Evolutionary conservation across 2,797 vertebrate species (phyloP).

Genomic region (Coreius guichenoti): DNA sequence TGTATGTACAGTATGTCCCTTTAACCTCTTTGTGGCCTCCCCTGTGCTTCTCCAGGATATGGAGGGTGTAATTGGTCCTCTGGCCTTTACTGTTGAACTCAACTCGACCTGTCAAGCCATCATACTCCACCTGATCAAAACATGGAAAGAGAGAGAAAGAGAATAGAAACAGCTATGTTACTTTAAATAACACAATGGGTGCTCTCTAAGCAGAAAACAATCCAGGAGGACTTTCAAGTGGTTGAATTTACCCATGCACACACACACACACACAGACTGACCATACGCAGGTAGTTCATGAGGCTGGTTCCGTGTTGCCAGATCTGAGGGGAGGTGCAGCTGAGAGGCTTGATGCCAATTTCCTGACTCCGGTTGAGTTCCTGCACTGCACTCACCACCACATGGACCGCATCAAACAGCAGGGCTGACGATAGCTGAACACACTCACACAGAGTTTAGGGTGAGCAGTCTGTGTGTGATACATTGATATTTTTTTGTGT

Average conservation of each 20-base stretch:
- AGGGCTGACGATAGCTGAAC: conserved; percentile 88
- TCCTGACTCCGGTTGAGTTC: conserved; percentile 95
- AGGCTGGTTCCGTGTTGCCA: conserved; percentile 96
- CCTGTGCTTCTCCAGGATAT: conserved; percentile 87
- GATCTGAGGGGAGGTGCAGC: conserved; percentile 90
- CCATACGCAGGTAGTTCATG: conserved; percentile 96
- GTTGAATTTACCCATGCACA: neutral
- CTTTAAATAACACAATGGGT: neutral
- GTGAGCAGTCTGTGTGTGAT: conserved; percentile 28
- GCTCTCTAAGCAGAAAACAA: neutral
- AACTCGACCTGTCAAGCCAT: conserved; percentile 87
- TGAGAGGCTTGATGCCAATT: conserved; percentile 90
- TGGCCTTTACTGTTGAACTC: conserved; percentile 96
- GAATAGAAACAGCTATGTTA: conserved; percentile 10
- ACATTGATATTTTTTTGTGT: conserved; percentile 2
- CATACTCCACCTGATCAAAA: conserved; percentile 86
- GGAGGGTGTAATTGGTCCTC: conserved; percentile 90
- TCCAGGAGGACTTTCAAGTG: neutral
- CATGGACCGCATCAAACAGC: conserved; percentile 94
- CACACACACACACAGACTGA: conserved; percentile 64
- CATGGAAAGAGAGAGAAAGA: neutral
- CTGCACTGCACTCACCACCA: conserved; percentile 91
- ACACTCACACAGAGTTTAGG: conserved; percentile 36
- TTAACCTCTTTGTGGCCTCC: conserved; percentile 87
- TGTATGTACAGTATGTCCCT: conserved; percentile 31